Evolutionary conservation across 2,888 invertebrate species (phyloP), one percentile per base, ranked within the genome.

Genomic region (Clunio marinus): DNA sequence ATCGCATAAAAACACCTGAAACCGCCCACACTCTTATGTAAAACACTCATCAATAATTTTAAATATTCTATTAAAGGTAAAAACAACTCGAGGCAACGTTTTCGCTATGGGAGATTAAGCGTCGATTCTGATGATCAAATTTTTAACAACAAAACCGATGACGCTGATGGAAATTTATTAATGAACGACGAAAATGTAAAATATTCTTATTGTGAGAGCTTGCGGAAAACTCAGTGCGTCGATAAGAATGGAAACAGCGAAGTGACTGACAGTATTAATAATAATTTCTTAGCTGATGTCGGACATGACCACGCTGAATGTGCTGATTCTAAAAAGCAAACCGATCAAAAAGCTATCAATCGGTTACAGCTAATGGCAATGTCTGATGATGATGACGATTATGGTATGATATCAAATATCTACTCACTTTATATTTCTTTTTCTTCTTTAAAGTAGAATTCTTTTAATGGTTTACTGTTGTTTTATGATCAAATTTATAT

Each of bases 341-440:
- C 77, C 71, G 77, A 79, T 73, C 76, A 76, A 72, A 77, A 75
- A 73, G 78, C 78, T 69, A 77, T 79, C 73, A 78, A 75, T 72
- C 75, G 79, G 69, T 74, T 79, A 71, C 78, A 79, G 70, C 77
- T 79, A 67, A 74, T 78, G 75, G 77, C 77, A 70, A 77, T 78
- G 76, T 78, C 77, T 17, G 79, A 78, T 70, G n/a, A n/a, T n/a
- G 79, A 78, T 72, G 70, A 70, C 17, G 78, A 78, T 71, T 78
- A 77, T 70, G 79, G 78, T 76, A 73, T 73, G 70, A 46, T 24
- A 51, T 35, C 22, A 57, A 57, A 57, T n/a, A 41, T 41, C 15
- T 41, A n/a, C 41, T 41, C 7, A 3, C 41, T 5, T 41, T 41
- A 41, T 41, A n/a, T 41, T 41, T 4, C n/a, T 41, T 15, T 41